Conservation (phyloP, 1,140 invertebrate species). For the Vanessa atalanta region DNA sequence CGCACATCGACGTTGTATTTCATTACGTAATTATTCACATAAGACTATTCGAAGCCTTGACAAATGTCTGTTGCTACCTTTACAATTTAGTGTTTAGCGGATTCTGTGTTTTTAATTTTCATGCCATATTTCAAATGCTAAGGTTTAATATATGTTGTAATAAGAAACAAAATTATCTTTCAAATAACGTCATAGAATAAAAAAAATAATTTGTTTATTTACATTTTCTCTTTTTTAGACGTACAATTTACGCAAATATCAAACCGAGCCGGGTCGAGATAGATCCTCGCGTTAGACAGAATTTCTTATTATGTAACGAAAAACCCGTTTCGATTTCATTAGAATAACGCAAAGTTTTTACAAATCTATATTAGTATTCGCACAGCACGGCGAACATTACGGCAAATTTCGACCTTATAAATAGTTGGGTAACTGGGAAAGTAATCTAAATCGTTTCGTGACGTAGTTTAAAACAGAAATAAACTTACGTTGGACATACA, state of each 20-base stretch:
- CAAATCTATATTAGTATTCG: slow-evolving; percentile 41
- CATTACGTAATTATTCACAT: too few species aligned
- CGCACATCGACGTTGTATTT: too few species aligned
- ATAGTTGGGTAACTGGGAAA: slow-evolving; percentile 31
- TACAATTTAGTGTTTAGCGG: too few species aligned
- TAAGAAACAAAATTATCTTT: too few species aligned
- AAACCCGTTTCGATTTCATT: slow-evolving; percentile 48
- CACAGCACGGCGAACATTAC: slow-evolving; percentile 27
- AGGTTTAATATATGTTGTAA: too few species aligned
- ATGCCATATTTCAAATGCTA: too few species aligned
- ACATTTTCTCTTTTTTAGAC: background rate
- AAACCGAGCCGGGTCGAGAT: background rate
- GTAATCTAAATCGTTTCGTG: slow-evolving; percentile 19
- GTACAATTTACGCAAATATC: background rate
- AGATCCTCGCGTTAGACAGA: background rate
- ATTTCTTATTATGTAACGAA: slow-evolving; percentile 50
- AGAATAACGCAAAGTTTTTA: slow-evolving; percentile 46
- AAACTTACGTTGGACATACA: too few species aligned
- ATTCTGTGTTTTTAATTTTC: too few species aligned
- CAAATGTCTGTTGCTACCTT: too few species aligned
- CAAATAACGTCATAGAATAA: background rate
- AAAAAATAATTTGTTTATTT: background rate
- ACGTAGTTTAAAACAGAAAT: background rate
- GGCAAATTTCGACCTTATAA: slow-evolving; percentile 37
- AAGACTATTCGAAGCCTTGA: too few species aligned